Evolutionary conservation across 2,888 invertebrate genomes (phyloP).

Genomic region (Priocnemis perturbator): DNA sequence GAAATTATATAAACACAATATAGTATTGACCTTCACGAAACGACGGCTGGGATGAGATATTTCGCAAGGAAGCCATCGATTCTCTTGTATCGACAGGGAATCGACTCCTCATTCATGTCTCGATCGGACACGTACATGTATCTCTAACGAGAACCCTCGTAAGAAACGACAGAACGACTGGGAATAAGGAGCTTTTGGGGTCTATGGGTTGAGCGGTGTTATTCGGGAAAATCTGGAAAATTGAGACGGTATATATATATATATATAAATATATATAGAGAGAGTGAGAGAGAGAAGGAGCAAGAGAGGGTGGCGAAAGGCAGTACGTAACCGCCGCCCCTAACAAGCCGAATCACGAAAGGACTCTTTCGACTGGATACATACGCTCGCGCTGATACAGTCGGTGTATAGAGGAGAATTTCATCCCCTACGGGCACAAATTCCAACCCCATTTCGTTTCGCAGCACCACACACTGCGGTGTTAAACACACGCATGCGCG

Average conservation of each 20-base stretch:
- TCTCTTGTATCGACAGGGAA: too few species aligned
- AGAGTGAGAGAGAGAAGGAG: background rate
- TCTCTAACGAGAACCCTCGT: slow-evolving; percentile 30
- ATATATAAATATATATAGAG: background rate
- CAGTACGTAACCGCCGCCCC: slow-evolving; percentile 10
- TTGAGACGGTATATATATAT: slow-evolving; percentile 12
- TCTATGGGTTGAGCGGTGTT: background rate
- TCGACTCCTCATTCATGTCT: background rate
- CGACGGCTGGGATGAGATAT: too few species aligned
- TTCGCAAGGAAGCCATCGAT: too few species aligned
- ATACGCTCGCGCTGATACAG: slow-evolving; percentile 17
- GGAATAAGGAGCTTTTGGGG: slow-evolving; percentile 4
- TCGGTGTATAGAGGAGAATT: slow-evolving; percentile 33
- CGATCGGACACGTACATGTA: slow-evolving; percentile 9
- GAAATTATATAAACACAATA: too few species aligned
- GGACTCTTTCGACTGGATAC: slow-evolving; percentile 36
- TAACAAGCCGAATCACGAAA: slow-evolving; percentile 44
- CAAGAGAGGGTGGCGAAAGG: slow-evolving; percentile 1
- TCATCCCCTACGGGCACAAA: slow-evolving; percentile 35
- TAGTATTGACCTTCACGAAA: too few species aligned
- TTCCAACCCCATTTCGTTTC: slow-evolving; percentile 37
- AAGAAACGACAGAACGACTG: slow-evolving; percentile 5
- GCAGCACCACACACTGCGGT: slow-evolving; percentile 20
- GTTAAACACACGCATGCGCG: slow-evolving; percentile 23
- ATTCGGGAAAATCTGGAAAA: slow-evolving; percentile 34